These are phyloP conservation scores for Psilanteris sp. DNA, from an alignment of 1,140 invertebrate genomes.

Conservation along the genomic window DNA sequence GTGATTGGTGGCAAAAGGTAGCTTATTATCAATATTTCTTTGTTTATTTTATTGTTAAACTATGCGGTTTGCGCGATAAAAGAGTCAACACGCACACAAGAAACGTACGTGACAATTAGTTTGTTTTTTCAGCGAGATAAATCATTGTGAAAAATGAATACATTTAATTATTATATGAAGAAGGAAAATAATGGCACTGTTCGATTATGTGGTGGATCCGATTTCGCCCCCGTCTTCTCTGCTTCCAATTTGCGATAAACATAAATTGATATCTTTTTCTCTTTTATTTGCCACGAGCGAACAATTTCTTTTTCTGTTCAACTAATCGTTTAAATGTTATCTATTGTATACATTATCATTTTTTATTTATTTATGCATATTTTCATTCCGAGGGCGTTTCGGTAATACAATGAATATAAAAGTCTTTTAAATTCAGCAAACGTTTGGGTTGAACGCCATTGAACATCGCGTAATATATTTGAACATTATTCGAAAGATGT, in stretches of 20 bases:
- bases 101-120: slow-evolving; percentile 1
- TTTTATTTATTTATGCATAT: slow-evolving; percentile 4
- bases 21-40: too few relatives aligned
- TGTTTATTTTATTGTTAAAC: too few relatives aligned
- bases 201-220: slow-evolving; percentile 20
- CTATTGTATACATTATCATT: background rate
- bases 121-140: slow-evolving; percentile 7
- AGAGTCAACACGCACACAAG: background rate
- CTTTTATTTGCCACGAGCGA: slow-evolving; percentile 5
- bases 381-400: background rate
- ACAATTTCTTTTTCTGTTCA: slow-evolving; percentile 5
- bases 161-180: slow-evolving; percentile 26
- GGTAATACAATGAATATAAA: too few relatives aligned
- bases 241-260: slow-evolving; percentile 27
- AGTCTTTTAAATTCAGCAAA: too few relatives aligned
- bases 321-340: slow-evolving; percentile 16
- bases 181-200: slow-evolving; percentile 14
- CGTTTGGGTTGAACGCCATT: too few relatives aligned
- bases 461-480: too few relatives aligned
- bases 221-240: slow-evolving; percentile 22
- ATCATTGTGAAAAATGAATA: slow-evolving; percentile 18
- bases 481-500: too few relatives aligned
- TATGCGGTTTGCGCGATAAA: too few relatives aligned
- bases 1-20: too few relatives aligned
- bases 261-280: slow-evolving; percentile 20